Base-by-base conservation (phyloP, 2,888 invertebrate genomes). In the Microplitis manilae region DNA sequence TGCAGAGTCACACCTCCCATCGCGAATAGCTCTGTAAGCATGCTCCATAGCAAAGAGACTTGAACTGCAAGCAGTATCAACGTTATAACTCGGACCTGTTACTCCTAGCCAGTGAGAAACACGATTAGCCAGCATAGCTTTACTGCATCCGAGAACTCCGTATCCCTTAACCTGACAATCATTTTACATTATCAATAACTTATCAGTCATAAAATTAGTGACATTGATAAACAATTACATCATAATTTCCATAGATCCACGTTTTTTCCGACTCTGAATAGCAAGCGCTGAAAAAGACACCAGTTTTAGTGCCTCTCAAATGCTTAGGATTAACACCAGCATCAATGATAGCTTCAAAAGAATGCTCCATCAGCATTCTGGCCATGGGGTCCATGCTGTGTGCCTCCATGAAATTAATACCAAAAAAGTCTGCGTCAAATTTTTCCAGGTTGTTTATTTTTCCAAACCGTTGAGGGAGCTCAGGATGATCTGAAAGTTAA, bases 41-140 rank as follows among this genome's bases (percentile, higher is more conserved):
- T 95, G 94, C 84, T 98, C 96, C 76, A 98, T 82, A 0, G 97
- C 98, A 83, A 96, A 94, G 81, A 97, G 92, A 7, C 97, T 96
- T 75, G 98, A 98, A n/a, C 97, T 97, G 89, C 98, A 98, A 0
- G 98, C 98, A 0, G 98, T 97, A 90, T 98, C 98, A 8, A 97
- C 92, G 0, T 95, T 92, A 90, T 94, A 96, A 5, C 97, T 97
- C 0, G 98, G 98, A 0, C 98, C 97, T 84, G 94, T 95, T 15
- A 96, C 92, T 39, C 97, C 97, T 79, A 98, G 92, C 90, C 94
- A 94, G 89, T 96, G 97, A 1, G 97, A 94, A 92, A 0, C 93
- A 93, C 90, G 93, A 90, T 97, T 97, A 13, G 97, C 95, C 87
- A 97, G 92, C 97, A 98, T 97, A 4, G 97, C 96, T 79, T 97